phyloP scores from a whole-genome alignment of 2,113 vertebrate genomes.

The Cyrtonyx montezumae region DNA sequence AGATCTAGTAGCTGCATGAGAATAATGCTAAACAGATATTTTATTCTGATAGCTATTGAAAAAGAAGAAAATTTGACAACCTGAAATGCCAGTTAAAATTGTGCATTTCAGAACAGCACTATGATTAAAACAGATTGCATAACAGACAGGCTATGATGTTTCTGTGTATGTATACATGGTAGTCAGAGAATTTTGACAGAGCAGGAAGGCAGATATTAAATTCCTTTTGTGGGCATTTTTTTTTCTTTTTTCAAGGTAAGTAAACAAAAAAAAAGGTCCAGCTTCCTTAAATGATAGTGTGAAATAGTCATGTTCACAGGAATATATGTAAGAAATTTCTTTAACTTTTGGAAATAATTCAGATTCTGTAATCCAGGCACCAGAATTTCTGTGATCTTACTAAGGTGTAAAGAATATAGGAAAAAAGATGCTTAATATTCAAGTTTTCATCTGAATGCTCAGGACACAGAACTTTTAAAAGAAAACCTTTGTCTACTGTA shows the following conservation, averaged over 20 bases:
- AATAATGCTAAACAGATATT: background rate
- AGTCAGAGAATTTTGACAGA: background rate
- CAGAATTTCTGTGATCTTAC: background rate
- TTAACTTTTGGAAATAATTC: background rate
- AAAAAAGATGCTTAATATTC: background rate
- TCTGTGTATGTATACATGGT: background rate
- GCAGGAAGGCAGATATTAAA: background rate
- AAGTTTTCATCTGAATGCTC: background rate
- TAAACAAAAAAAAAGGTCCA: background rate
- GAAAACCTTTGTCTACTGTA: background rate
- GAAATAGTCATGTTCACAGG: background rate
- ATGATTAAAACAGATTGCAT: background rate
- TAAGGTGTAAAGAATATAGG: background rate
- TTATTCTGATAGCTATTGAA: background rate
- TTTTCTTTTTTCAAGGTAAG: background rate
- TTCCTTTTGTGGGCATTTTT: background rate
- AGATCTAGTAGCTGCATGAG: background rate
- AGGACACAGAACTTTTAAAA: background rate
- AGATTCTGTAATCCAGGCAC: background rate
- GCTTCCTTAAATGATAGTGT: background rate
- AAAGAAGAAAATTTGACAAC: background rate
- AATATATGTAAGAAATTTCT: background rate
- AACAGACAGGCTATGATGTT: too few species aligned
- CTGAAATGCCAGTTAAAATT: background rate
- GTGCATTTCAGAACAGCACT: background rate